These are phyloP conservation scores for Lytechinus pictus DNA, from an alignment of 35 echinoderm and acorn worm genomes.

Conservation along the genomic window DNA sequence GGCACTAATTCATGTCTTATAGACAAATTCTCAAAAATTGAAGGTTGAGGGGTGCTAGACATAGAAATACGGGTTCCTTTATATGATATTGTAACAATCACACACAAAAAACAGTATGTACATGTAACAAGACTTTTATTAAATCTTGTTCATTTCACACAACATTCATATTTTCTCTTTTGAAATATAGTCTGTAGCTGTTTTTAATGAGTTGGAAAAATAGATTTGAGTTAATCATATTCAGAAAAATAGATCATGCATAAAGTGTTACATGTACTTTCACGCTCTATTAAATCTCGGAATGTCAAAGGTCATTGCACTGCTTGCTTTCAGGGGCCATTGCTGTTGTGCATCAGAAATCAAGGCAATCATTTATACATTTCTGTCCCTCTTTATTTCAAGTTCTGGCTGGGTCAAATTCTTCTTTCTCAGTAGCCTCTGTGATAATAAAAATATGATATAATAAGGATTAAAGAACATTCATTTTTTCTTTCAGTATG, in stretches of 20 bases:
- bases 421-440: background rate
- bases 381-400: background rate
- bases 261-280: background rate
- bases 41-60: background rate
- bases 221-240: background rate
- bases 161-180: background rate
- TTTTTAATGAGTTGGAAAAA: background rate
- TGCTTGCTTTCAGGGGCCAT: background rate
- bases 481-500: too few species aligned
- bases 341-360: background rate
- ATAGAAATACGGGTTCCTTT: background rate
- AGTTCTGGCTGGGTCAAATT: background rate
- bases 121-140: background rate
- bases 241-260: background rate
- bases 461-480: too few species aligned
- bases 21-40: background rate
- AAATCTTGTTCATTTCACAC: background rate
- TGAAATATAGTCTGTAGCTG: background rate
- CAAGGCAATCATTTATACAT: too few species aligned
- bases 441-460: background rate
- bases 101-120: background rate
- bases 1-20: background rate
- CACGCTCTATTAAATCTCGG: background rate
- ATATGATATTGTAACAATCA: background rate
- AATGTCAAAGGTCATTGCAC: constrained; percentile 3